Conservation (phyloP, 37 sponge, comb jelly and placozoan genomes). For the Aplysina aerophoba region DNA sequence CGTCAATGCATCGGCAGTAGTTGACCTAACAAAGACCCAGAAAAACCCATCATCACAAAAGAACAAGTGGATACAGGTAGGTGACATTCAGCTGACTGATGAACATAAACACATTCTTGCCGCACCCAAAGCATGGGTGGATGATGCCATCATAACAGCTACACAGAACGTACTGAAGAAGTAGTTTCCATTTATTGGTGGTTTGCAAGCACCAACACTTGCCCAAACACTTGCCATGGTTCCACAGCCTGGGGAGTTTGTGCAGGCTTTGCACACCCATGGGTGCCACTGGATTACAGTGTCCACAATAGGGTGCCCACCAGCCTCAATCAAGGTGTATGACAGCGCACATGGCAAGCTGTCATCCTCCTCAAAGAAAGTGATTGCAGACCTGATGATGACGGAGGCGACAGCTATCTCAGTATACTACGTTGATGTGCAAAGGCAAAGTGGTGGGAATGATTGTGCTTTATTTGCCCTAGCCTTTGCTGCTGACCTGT, state of each 20-base stretch:
- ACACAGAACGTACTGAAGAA: conserved; percentile 23
- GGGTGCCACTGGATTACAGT: conserved; percentile 39
- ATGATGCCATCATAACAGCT: background rate
- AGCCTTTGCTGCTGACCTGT: conserved; percentile 30
- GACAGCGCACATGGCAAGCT: background rate
- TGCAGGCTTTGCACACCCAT: conserved; percentile 10
- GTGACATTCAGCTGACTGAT: no score
- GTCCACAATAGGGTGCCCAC: conserved; percentile 32
- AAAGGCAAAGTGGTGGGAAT: background rate
- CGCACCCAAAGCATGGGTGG: conserved; percentile 10
- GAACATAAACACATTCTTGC: no score
- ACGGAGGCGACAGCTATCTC: background rate
- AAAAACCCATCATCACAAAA: no score
- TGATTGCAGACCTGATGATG: background rate
- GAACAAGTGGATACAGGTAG: no score
- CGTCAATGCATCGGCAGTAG: no score
- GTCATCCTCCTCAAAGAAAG: background rate
- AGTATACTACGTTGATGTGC: background rate
- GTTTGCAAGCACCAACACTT: background rate
- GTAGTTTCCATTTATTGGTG: background rate
- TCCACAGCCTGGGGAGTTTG: background rate
- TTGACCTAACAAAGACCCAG: no score
- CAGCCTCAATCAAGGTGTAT: background rate
- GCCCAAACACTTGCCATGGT: background rate
- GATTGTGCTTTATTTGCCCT: conserved; percentile 30